Base-by-base conservation (phyloP, 2,113 vertebrate species). In the Dunckerocampus dactyliophorus region DNA sequence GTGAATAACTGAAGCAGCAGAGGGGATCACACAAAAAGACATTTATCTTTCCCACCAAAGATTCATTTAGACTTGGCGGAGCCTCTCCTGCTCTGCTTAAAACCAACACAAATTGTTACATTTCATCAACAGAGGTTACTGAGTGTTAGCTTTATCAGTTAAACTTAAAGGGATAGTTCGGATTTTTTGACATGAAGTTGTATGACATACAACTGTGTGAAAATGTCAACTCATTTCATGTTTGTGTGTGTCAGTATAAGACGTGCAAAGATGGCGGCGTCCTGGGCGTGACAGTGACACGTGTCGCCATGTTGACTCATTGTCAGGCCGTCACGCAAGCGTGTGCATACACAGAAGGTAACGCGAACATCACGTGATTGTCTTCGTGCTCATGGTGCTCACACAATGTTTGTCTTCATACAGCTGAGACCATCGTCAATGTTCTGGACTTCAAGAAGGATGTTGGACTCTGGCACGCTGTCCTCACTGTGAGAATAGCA, bases 341-440 rank as follows among this genome's bases (percentile, higher is more conserved):
- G 56, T 91, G 90, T 65, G 81, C 75, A 0, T 91, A 91, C 81
- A 84, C 75, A 14, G 89, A 91, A 72, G 90, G 90, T 90, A 82
- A 74, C 5, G 1, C 52, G 2, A 20, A 39, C 34, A 7, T 17
- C 28, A 51, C 9, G 19, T 31, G 9, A 12, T 13, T 54, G n/a
- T 56, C 31, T 13, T 34, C 24, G 6, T 4, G 22, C 43, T 22
- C 4, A 22, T 59, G n/a, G 45, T 53, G 1, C 46, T 46, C 46
- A 57, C 47, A 22, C 19, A 3, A 9, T 8, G 16, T 11, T 1
- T 59, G 20, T 73, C 22, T 34, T 39, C 47, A 16, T 72, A 14
- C 77, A 89, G 87, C 87, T 22, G 87, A 89, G 79, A 89, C 83
- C 74, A 75, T 87, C 20, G 87, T 89, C 75, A 89, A 89, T 64